phyloP scores from a whole-genome alignment of 2,797 vertebrate species.

The Nyctalus aviator region DNA sequence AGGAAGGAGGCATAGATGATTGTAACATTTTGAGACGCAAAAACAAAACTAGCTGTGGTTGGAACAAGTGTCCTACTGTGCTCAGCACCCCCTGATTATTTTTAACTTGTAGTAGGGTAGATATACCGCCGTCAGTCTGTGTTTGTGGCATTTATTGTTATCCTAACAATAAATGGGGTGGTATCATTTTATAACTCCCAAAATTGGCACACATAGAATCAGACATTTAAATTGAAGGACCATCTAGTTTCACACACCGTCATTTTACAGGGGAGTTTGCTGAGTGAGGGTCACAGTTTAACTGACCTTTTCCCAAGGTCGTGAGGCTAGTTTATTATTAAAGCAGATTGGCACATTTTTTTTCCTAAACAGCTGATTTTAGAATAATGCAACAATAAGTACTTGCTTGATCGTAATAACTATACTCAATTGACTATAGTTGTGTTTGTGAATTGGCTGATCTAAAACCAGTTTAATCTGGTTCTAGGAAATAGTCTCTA shows the following conservation, averaged over 20 bases:
- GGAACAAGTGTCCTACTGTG: neutral
- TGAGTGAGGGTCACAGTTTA: neutral
- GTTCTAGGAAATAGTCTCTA: slow-evolving; percentile 51
- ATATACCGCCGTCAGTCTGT: slow-evolving; percentile 1
- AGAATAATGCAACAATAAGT: slow-evolving; percentile 53
- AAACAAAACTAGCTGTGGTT: slow-evolving; percentile 46
- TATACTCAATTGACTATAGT: neutral
- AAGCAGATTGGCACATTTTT: slow-evolving; percentile 54
- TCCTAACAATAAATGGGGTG: slow-evolving; percentile 22
- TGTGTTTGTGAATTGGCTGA: slow-evolving; percentile 45
- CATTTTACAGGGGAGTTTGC: slow-evolving; percentile 28
- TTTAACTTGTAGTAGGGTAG: slow-evolving; percentile 42
- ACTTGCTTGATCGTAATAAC: slow-evolving; percentile 48
- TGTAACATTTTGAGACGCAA: slow-evolving; percentile 46
- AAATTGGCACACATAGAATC: neutral
- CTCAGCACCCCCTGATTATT: slow-evolving; percentile 36
- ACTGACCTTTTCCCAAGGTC: neutral
- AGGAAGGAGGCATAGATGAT: neutral
- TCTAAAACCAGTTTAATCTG: slow-evolving; percentile 63
- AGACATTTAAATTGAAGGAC: neutral
- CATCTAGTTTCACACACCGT: slow-evolving; percentile 1
- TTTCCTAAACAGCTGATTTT: slow-evolving; percentile 54
- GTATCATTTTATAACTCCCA: neutral
- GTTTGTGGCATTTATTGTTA: neutral
- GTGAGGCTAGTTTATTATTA: slow-evolving; percentile 39